A percentile compares a stretch with the other conserved stretches of the same genome.
These are phyloP conservation scores for Subacronicta megacephala DNA, from an alignment of 2,888 invertebrate genomes.

Conservation along the genomic window DNA sequence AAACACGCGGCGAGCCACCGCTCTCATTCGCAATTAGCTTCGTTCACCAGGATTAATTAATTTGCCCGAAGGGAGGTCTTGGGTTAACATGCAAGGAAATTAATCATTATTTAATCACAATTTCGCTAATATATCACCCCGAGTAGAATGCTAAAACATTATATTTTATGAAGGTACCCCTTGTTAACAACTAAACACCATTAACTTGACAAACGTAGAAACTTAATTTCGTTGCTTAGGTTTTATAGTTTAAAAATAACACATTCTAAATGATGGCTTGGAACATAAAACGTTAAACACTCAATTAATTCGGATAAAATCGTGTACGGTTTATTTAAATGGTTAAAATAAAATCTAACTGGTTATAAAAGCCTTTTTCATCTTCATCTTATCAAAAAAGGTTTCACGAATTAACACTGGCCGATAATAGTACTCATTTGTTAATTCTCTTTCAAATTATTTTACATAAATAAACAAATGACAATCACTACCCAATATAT, in stretches of 20 bases:
- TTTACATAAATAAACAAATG: constrained; percentile 20
- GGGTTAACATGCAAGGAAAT: constrained; percentile 66
- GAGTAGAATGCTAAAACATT: constrained; percentile 17
- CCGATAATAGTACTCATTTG: constrained; percentile 2
- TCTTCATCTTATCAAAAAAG: not conserved
- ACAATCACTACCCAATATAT: not conserved
- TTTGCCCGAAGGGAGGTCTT: constrained; percentile 63
- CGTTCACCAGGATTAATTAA: constrained; percentile 77
- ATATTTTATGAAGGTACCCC: constrained; percentile 1
- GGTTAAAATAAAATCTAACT: not conserved
- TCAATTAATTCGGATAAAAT: not conserved
- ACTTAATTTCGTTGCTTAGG: too few species aligned
- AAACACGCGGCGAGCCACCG: constrained; percentile 46
- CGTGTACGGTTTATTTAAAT: not conserved
- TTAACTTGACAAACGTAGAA: not conserved
- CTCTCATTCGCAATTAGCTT: constrained; percentile 70
- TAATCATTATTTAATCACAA: constrained; percentile 65
- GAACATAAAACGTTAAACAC: too few species aligned
- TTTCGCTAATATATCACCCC: constrained; percentile 41
- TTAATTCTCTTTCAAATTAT: too few species aligned
- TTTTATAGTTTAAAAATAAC: too few species aligned
- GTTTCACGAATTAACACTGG: constrained; percentile 7
- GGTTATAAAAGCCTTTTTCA: not conserved
- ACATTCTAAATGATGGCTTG: too few species aligned
- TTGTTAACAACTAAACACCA: not conserved